phyloP scores from a whole-genome alignment of 2,888 invertebrate species.

The Macaria liturata region DNA sequence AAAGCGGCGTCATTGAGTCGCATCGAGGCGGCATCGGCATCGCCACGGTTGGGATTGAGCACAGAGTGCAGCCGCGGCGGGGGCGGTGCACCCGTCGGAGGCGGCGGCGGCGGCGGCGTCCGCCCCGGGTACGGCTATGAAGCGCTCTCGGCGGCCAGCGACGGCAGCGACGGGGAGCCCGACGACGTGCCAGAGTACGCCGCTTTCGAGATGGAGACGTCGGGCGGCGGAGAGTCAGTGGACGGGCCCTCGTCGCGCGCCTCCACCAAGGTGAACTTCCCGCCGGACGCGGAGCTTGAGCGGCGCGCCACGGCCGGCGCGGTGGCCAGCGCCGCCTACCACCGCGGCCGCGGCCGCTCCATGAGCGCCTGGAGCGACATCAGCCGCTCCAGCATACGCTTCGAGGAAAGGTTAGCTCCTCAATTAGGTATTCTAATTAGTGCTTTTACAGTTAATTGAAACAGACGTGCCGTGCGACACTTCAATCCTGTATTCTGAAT shows the following conservation, averaged over 20 bases:
- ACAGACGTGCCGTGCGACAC: too few relatives aligned
- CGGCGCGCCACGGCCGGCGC: constrained; percentile 71
- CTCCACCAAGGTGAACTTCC: constrained; percentile 87
- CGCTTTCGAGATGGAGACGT: constrained; percentile 74
- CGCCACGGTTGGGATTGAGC: constrained; percentile 67
- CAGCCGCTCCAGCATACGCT: constrained; percentile 91
- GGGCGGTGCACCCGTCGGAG: constrained; percentile 55
- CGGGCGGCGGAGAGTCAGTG: constrained; percentile 68
- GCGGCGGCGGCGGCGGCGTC: constrained; percentile 68
- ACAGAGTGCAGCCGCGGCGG: constrained; percentile 61
- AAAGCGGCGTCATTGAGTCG: constrained; percentile 77
- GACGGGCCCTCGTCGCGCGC: constrained; percentile 74
- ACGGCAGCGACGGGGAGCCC: constrained; percentile 74
- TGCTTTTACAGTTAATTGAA: too few relatives aligned
- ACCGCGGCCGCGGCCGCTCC: constrained; percentile 86
- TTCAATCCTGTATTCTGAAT: too few relatives aligned
- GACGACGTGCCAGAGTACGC: constrained; percentile 72
- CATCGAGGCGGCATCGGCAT: constrained; percentile 67
- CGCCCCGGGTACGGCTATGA: constrained; percentile 80
- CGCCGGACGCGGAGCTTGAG: constrained; percentile 80
- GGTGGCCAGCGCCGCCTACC: constrained; percentile 71
- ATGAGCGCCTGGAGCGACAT: constrained; percentile 96
- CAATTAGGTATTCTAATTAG: too few relatives aligned
- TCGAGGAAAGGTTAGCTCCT: constrained; percentile 87
- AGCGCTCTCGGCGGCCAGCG: constrained; percentile 76